A percentile compares a stretch with the other conserved stretches of the same genome.
Conservation (phyloP, 1,140 invertebrate genomes). For the Ericerus pela region DNA sequence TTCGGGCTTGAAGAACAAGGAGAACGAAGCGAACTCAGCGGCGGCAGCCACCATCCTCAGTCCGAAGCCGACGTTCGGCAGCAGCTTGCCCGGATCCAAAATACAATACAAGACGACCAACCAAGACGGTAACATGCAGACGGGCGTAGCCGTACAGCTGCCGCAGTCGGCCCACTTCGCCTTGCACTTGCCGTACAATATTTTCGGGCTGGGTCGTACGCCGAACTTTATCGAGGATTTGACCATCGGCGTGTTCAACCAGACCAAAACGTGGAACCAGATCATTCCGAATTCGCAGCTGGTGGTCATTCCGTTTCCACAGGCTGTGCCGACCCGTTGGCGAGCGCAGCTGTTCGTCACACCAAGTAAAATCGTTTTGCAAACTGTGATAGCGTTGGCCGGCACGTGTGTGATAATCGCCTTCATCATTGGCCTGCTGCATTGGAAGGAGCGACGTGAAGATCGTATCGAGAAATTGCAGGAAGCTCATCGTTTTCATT, state of each 20-base stretch:
- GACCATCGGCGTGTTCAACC: conserved; percentile 59
- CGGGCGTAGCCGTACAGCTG: conserved; percentile 66
- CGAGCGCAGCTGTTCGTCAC: conserved; percentile 88
- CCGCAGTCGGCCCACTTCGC: conserved; percentile 84
- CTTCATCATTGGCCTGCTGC: conserved; percentile 68
- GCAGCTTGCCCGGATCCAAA: conserved; percentile 74
- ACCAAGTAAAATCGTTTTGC: conserved; percentile 80
- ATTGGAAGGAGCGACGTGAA: conserved; percentile 84
- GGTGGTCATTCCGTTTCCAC: conserved; percentile 80
- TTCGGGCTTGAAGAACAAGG: conserved; percentile 59
- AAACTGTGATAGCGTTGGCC: conserved; percentile 77
- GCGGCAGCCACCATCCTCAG: conserved; percentile 49
- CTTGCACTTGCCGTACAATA: conserved; percentile 81
- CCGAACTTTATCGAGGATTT: conserved; percentile 94
- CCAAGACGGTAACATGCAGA: conserved; percentile 57
- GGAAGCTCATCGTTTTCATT: conserved; percentile 75
- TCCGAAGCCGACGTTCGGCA: conserved; percentile 60
- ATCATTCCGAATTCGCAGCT: conserved; percentile 97
- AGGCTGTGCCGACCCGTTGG: conserved; percentile 64
- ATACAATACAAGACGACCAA: conserved; percentile 75
- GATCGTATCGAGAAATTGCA: conserved; percentile 79
- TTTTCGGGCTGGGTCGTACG: conserved; percentile 88
- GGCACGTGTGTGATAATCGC: conserved; percentile 75
- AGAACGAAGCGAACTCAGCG: conserved; percentile 48
- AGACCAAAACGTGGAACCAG: conserved; percentile 62